Conservation (phyloP, 2,888 invertebrate species). For the Mycalesis mineus region DNA sequence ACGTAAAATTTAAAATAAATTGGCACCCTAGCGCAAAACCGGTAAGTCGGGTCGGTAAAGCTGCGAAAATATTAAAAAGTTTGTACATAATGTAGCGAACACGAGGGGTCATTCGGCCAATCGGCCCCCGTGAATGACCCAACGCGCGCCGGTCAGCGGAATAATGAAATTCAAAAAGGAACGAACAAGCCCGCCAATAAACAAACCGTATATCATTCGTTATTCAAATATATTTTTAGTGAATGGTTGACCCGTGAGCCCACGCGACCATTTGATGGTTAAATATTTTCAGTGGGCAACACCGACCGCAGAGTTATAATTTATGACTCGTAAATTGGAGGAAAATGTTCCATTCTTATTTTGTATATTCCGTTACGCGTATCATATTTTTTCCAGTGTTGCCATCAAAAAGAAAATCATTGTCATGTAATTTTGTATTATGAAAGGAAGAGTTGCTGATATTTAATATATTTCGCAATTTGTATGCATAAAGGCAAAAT, state of each 20-base stretch:
- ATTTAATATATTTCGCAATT: conserved; percentile 19
- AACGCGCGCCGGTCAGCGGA: conserved; percentile 63
- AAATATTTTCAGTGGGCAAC: conserved; percentile 74
- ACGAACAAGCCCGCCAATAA: conserved; percentile 74
- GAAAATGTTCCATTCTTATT: conserved; percentile 28
- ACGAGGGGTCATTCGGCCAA: conserved; percentile 61
- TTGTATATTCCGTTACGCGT: background rate
- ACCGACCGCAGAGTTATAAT: conserved; percentile 55
- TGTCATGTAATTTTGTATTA: background rate
- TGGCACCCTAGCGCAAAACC: conserved; percentile 42
- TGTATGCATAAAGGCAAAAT: conserved; percentile 18
- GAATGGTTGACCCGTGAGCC: conserved; percentile 75
- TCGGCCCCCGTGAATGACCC: conserved; percentile 61
- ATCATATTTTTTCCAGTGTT: background rate
- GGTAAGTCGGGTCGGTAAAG: conserved; percentile 53
- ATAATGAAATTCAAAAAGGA: conserved; percentile 73
- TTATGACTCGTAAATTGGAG: conserved; percentile 60
- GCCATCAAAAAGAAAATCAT: background rate
- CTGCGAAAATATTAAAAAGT: conserved; percentile 70
- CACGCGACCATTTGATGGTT: conserved; percentile 73
- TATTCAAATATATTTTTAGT: conserved; percentile 71
- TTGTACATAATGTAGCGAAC: conserved; percentile 64
- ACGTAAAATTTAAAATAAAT: conserved; percentile 71
- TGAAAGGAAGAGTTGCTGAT: conserved; percentile 23
- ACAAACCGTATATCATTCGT: conserved; percentile 78